Evolutionary conservation across 2,113 vertebrate genomes (phyloP), one percentile per base, ranked within the genome.

Genomic region (Phalacrocorax pelagicus): DNA sequence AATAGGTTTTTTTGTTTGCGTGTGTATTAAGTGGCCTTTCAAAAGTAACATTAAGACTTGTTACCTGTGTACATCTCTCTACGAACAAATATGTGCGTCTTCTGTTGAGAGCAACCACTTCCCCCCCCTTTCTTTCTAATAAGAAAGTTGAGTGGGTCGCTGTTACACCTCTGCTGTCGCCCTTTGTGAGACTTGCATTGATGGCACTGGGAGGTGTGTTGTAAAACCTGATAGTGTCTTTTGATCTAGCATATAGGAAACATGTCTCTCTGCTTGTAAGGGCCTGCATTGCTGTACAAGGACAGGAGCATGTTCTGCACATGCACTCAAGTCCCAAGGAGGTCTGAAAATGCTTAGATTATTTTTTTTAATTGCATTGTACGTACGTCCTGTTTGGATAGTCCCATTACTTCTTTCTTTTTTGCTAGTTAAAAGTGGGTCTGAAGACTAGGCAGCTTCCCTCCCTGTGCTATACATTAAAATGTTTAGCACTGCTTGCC

Each of bases 211-310:
- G 77, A 85, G 83, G 21, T 4, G 59, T 30, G 42, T 66, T 70
- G 72, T 95, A 91, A 95, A 96, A 89, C 80, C 46, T 59, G 79
- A 83, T 90, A 52, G 71, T 10, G 6, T n/a, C 83, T 95, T 95
- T 84, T 94, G 75, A 83, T 95, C 40, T 34, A 9, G 46, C 0
- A 1, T 38, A 55, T 42, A 81, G 63, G 52, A 78, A 83, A 78
- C 51, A 23, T 2, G 32, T 82, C 58, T 66, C 47, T 55, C 5
- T 13, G 91, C 88, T 86, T 88, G 92, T 70, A 84, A 75, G 86
- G 75, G 86, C 88, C 94, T 94, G 88, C 0, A 4, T 72, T 77
- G 72, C 95, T 0, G 0, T 73, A 75, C 44, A 12, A 32, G 92
- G 88, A 86, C 89, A 59, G 42, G 65, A 88, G 12, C 29, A 0